A percentile compares a stretch with the other conserved stretches of the same genome.
Conservation (phyloP, 2,113 vertebrate species). For the Sitta europaea region DNA sequence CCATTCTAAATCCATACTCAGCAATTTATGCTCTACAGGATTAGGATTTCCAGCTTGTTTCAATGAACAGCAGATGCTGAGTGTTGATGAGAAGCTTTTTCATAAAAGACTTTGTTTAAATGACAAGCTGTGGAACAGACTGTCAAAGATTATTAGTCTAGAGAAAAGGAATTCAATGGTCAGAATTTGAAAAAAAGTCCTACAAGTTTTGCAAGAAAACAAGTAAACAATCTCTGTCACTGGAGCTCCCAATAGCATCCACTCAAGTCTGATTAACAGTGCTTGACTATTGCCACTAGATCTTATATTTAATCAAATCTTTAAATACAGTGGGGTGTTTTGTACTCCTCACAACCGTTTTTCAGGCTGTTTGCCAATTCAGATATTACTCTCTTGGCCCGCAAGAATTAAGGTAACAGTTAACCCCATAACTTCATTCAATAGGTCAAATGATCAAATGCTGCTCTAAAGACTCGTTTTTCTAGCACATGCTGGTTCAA, state of each 20-base stretch:
- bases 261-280: not conserved
- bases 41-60: constrained; percentile 7
- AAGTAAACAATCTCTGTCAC: not conserved
- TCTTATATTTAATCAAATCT: not conserved
- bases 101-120: not conserved
- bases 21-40: not conserved
- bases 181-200: not conserved
- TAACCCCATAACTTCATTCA: not conserved
- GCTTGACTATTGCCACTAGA: not conserved
- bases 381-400: not conserved
- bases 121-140: not conserved
- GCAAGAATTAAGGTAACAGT: not conserved
- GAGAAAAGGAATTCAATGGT: not conserved
- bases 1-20: constrained; percentile 12
- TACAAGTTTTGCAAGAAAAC: not conserved
- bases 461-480: not conserved
- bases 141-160: not conserved
- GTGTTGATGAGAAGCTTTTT: not conserved
- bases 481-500: not conserved
- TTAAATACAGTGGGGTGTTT: not conserved
- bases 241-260: not conserved
- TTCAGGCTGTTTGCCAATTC: not conserved
- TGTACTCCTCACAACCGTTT: not conserved
- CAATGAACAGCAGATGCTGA: constrained; percentile 11
- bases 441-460: not conserved